A percentile compares a stretch with the other conserved stretches of the same genome.
Conservation (phyloP, 2,113 vertebrate genomes). For the Lepus timidus region DNA sequence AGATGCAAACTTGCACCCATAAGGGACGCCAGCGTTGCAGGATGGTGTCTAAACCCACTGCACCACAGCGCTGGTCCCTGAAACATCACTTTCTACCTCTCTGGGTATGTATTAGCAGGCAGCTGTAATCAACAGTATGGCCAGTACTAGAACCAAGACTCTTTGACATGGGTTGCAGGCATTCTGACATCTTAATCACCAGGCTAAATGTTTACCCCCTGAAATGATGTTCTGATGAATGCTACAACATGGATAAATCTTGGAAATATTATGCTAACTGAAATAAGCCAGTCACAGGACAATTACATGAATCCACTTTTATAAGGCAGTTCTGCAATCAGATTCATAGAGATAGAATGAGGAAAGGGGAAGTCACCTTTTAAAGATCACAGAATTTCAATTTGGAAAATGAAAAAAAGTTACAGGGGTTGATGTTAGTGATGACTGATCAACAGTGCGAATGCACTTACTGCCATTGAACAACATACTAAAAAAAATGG, state of each 20-base stretch:
- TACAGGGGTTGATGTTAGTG: neutral
- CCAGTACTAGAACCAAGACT: no score
- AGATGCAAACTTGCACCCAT: no score
- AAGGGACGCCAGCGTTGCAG: no score
- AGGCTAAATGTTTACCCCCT: no score
- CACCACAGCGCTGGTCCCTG: no score
- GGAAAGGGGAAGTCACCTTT: neutral
- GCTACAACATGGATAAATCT: neutral
- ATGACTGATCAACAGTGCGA: neutral
- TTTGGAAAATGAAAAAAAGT: neutral
- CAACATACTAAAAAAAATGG: neutral
- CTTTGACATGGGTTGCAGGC: no score
- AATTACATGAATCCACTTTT: neutral
- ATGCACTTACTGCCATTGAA: neutral
- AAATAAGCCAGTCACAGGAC: conserved; percentile 13
- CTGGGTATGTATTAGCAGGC: no score
- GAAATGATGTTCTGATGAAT: neutral
- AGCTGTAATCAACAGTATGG: no score
- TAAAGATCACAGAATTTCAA: neutral
- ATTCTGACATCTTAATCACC: no score
- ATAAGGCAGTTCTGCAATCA: neutral
- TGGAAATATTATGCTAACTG: neutral
- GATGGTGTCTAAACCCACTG: no score
- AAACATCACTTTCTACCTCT: no score
- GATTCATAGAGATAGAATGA: neutral